Conservation (phyloP, 2,888 invertebrate species). For the Cataglyphis livida region DNA sequence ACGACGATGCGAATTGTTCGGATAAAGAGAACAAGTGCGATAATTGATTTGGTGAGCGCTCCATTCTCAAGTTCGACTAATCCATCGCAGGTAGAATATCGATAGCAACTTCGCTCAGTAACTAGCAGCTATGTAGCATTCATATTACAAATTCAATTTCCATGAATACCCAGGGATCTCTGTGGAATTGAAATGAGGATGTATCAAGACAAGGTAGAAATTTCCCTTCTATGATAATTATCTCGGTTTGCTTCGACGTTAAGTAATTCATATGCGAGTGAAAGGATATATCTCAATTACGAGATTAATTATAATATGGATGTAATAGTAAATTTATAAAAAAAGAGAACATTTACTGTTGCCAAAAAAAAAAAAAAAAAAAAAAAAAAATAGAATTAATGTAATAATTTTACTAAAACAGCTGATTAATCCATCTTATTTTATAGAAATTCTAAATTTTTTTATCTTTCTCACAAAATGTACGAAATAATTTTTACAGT, state of each 20-base stretch:
- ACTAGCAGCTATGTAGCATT: constrained; percentile 34
- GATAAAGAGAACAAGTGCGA: background rate
- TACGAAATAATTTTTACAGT: constrained; percentile 15
- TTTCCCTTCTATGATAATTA: constrained; percentile 28
- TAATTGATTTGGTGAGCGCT: constrained; percentile 7
- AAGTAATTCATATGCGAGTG: constrained; percentile 33
- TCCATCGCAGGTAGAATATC: constrained; percentile 32
- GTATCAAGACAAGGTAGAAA: constrained; percentile 22
- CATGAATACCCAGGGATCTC: constrained; percentile 54
- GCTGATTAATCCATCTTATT: constrained; percentile 12
- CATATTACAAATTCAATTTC: constrained; percentile 64
- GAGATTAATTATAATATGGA: background rate
- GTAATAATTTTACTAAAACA: background rate
- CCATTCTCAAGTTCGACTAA: constrained; percentile 36
- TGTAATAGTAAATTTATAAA: too few species aligned
- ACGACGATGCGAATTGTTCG: background rate
- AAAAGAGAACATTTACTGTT: background rate
- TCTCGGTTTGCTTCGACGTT: constrained; percentile 35
- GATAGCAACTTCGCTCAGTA: constrained; percentile 39
- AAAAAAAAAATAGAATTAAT: background rate
- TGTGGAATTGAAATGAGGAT: constrained; percentile 53
- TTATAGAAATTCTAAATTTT: background rate
- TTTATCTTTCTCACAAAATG: background rate
- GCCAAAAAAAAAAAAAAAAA: background rate
- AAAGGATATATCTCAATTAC: background rate